Percentiles rank a stretch among this genome's conserved stretches.
These are phyloP conservation scores for Troides aeacus DNA, from an alignment of 2,888 invertebrate species.

Conservation along the genomic window DNA sequence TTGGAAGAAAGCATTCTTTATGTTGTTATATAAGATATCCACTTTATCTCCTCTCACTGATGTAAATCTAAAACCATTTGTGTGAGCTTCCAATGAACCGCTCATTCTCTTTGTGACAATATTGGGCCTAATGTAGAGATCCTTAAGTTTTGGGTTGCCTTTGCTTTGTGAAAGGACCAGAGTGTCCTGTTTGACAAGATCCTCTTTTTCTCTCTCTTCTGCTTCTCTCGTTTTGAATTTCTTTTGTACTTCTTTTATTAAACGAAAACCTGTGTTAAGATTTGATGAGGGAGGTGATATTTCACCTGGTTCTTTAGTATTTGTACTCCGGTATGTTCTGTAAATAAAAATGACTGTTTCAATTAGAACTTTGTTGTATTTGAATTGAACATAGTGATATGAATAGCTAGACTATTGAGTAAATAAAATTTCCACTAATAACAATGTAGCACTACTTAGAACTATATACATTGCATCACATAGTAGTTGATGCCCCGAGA, in stretches of 20 bases:
- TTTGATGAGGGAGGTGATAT: constrained; percentile 96
- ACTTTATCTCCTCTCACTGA: constrained; percentile 99
- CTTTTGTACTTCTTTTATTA: constrained; percentile 99
- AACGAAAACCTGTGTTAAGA: constrained; percentile 96
- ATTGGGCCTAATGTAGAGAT: constrained; percentile 99
- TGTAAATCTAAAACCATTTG: constrained; percentile 97
- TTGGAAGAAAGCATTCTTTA: constrained; percentile 99
- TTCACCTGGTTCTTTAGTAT: constrained; percentile 98
- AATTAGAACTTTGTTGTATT: too few species aligned
- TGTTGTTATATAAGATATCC: constrained; percentile 99
- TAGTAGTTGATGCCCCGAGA: too few species aligned
- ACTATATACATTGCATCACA: too few species aligned
- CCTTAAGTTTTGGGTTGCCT: constrained; percentile 98
- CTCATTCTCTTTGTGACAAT: constrained; percentile 98
- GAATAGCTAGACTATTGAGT: too few species aligned
- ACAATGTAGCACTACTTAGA: too few species aligned
- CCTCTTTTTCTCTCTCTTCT: constrained; percentile 98
- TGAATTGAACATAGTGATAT: too few species aligned
- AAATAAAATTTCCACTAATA: too few species aligned
- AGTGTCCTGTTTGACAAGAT: constrained; percentile 99
- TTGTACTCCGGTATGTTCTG: constrained; percentile 97
- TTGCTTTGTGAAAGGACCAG: constrained; percentile 95
- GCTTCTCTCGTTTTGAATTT: constrained; percentile 99
- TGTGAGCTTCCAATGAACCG: constrained; percentile 95
- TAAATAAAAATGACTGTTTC: constrained; percentile 35